Evolutionary conservation across 2,113 vertebrate genomes (phyloP).

Genomic region (Piaya cayana): DNA sequence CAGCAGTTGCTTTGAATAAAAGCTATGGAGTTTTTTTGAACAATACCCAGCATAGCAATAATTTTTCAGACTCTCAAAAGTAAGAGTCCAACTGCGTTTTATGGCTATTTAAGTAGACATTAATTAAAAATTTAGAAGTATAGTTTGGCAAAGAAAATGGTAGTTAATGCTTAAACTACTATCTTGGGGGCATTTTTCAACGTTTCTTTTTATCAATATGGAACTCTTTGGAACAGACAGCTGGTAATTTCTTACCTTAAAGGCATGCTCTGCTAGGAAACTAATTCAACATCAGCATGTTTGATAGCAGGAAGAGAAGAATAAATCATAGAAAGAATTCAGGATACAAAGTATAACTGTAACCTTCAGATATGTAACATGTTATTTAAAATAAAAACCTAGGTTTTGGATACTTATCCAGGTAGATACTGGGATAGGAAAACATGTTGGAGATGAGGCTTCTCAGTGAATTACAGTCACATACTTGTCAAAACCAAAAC

Average conservation of each 20-base stretch:
- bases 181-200: neutral
- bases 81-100: neutral
- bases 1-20: neutral
- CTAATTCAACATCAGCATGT: neutral
- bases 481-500: neutral
- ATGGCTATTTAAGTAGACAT: neutral
- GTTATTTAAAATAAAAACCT: neutral
- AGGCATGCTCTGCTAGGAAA: neutral
- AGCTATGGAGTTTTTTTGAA: neutral
- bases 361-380: neutral
- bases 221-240: neutral
- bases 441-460: neutral
- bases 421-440: neutral
- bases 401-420: neutral
- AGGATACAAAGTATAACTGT: neutral
- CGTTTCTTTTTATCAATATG: neutral
- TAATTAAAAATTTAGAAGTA: conserved; percentile 1
- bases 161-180: neutral
- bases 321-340: neutral
- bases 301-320: neutral
- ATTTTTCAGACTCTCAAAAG: neutral
- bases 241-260: neutral
- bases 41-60: neutral
- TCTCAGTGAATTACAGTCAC: neutral
- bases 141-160: neutral